phyloP scores from a whole-genome alignment of 2,888 invertebrate species.

The Leptopilina myrica region DNA sequence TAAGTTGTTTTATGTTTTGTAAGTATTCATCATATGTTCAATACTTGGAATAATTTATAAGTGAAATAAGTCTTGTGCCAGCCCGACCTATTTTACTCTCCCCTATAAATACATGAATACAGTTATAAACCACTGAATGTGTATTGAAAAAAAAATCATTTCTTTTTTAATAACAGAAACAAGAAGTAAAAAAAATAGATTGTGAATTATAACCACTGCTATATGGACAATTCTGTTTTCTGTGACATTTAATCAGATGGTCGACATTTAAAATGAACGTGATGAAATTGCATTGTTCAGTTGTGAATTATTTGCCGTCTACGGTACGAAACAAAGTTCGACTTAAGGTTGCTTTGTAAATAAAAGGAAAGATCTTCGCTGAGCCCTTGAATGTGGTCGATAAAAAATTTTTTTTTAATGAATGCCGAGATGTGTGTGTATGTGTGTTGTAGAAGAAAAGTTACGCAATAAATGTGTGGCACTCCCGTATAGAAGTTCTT shows the following conservation, averaged over 20 bases:
- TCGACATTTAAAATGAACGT: background rate
- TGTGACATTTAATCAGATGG: slow-evolving; percentile 14
- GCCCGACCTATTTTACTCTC: too few relatives aligned
- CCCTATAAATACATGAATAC: too few relatives aligned
- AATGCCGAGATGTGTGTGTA: background rate
- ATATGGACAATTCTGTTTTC: background rate
- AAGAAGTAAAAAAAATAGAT: background rate
- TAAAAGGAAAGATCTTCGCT: slow-evolving; percentile 21
- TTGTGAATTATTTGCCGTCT: background rate
- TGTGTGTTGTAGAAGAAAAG: background rate
- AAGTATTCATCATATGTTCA: too few relatives aligned
- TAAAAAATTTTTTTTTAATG: slow-evolving; percentile 10
- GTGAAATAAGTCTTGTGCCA: too few relatives aligned
- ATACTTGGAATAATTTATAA: too few relatives aligned
- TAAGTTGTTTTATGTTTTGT: too few relatives aligned
- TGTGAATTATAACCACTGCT: background rate
- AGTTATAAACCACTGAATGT: too few relatives aligned
- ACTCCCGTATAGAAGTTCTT: background rate
- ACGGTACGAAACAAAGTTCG: background rate
- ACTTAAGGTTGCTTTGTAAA: background rate
- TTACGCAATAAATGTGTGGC: slow-evolving; percentile 14
- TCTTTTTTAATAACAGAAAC: background rate
- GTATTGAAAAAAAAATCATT: too few relatives aligned
- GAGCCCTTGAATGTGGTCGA: background rate
- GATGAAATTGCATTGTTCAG: slow-evolving; percentile 26